Conservation (phyloP, 2,797 vertebrate species). For the Fringilla coelebs region DNA sequence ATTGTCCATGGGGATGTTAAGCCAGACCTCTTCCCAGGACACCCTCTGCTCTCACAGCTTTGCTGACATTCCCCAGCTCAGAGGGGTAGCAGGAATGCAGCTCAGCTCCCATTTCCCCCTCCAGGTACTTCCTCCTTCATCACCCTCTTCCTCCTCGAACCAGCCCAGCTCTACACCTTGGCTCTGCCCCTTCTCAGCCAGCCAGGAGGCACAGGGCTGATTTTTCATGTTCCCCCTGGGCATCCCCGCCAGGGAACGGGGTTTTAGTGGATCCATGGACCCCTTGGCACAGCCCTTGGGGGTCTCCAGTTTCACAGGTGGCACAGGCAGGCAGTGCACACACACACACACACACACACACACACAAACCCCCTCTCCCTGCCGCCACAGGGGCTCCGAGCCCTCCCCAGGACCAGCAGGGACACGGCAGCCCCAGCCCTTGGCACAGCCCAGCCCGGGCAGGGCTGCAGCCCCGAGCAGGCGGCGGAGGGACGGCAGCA, state of each 20-base stretch:
- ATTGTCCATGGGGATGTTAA: not conserved
- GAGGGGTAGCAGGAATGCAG: not conserved
- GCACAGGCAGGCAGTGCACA: not conserved
- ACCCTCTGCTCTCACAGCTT: not conserved
- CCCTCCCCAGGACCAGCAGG: not conserved
- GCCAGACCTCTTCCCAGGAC: not conserved
- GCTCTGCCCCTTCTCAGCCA: not conserved
- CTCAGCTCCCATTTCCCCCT: not conserved
- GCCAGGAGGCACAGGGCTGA: not conserved
- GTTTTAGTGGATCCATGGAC: rapidly evolving
- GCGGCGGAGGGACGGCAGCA: not conserved
- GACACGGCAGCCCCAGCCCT: not conserved
- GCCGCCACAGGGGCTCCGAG: not conserved
- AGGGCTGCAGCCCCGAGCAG: not conserved
- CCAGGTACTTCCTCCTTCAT: not conserved
- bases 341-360: too few relatives aligned
- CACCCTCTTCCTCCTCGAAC: not conserved
- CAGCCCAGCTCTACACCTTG: not conserved
- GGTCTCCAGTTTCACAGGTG: not conserved
- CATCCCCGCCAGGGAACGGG: rapidly evolving
- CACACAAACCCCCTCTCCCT: not conserved
- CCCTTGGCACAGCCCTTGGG: not conserved
- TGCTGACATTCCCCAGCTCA: rapidly evolving
- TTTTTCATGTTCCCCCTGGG: not conserved
- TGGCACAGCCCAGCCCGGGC: not conserved